Evolutionary conservation across 2,797 vertebrate species (phyloP).

Genomic region (Acridotheres tristis): DNA sequence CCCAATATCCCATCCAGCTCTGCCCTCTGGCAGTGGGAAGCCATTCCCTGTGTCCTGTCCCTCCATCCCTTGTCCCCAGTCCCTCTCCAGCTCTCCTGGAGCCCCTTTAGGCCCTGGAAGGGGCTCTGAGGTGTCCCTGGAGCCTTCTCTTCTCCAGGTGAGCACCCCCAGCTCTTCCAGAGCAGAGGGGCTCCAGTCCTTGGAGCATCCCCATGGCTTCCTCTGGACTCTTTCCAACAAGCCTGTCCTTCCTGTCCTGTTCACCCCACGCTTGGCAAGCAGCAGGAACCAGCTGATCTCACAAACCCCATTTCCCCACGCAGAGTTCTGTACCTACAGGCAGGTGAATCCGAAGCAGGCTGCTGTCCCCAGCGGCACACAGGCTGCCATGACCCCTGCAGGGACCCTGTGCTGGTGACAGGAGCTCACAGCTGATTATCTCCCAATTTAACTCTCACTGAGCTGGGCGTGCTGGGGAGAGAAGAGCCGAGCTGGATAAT

Average conservation of each 20-base stretch:
- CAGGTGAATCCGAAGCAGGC: neutral
- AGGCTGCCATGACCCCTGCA: constrained; percentile 32
- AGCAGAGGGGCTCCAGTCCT: neutral
- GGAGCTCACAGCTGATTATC: neutral
- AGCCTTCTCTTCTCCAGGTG: neutral
- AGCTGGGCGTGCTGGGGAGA: neutral
- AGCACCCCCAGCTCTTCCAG: neutral
- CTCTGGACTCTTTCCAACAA: neutral
- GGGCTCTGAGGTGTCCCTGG: neutral
- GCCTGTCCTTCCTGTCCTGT: neutral
- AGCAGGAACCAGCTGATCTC: no score
- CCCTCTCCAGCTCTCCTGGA: neutral
- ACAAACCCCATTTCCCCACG: rapidly evolving
- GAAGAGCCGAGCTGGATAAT: constrained; percentile 29
- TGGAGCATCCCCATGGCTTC: rapidly evolving
- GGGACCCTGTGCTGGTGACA: neutral
- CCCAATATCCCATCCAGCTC: neutral
- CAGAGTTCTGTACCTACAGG: constrained; percentile 47
- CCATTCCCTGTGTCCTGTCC: neutral
- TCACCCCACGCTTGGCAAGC: rapidly evolving
- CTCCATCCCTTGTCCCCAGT: neutral
- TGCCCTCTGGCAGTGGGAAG: neutral
- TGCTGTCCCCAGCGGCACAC: neutral
- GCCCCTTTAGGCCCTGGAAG: neutral
- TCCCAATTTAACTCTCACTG: constrained; percentile 1